Conservation (phyloP, 2,888 invertebrate genomes). For the Cerceris rybyensis region DNA sequence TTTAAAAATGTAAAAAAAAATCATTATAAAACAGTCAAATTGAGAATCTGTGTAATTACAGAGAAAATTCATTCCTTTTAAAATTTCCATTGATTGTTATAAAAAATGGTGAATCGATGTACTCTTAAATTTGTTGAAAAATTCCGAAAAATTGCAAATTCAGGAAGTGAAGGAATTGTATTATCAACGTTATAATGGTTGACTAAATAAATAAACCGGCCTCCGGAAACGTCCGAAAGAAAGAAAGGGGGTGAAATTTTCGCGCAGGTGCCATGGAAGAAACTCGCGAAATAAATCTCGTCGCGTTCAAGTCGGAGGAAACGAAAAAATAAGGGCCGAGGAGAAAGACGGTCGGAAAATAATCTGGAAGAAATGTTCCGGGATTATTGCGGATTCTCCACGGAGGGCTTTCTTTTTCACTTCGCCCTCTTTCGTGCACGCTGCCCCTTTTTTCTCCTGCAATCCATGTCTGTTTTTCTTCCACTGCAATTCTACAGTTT, state of each 20-base stretch:
- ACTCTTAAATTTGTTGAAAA: too few species aligned
- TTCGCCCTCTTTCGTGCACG: conserved; percentile 26
- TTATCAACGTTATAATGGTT: conserved; percentile 11
- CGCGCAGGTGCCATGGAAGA: conserved; percentile 75
- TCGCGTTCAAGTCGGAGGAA: conserved; percentile 46
- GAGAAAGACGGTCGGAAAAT: conserved; percentile 29
- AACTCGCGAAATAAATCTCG: conserved; percentile 76
- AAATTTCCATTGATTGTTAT: too few species aligned
- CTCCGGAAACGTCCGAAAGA: too few species aligned
- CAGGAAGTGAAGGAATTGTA: conserved; percentile 13
- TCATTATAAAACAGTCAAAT: too few species aligned
- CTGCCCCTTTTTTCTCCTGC: background rate
- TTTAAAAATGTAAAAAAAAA: too few species aligned
- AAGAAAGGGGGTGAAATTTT: too few species aligned
- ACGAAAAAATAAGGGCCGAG: conserved; percentile 44
- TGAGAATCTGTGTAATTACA: too few species aligned
- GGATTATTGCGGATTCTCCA: conserved; percentile 65
- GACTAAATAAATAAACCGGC: conserved; percentile 46
- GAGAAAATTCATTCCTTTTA: too few species aligned
- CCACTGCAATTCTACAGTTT: too few species aligned
- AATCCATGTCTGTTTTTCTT: background rate
- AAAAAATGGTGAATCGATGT: too few species aligned
- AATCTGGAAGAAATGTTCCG: conserved; percentile 57
- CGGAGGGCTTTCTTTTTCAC: conserved; percentile 25
- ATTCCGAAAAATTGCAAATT: too few species aligned